Base-by-base conservation (phyloP, 2,797 vertebrate species). In the Mus minutoides region DNA sequence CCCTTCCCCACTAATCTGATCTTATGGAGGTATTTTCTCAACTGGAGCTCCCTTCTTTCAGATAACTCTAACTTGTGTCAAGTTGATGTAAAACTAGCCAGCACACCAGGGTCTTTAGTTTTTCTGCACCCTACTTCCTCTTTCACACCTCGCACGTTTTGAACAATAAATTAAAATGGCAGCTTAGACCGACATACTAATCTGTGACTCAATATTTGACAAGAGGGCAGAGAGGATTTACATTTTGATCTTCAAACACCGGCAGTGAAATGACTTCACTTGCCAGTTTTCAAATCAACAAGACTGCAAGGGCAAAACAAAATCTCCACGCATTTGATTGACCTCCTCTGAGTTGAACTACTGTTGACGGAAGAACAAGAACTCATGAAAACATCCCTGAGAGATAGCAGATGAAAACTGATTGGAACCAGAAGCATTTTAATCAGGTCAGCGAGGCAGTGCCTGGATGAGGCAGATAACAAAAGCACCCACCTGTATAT, bases 201-300 rank as follows among this genome's bases (percentile, higher is more conserved):
- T 92, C 96, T 97, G 67, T 96, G 92, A 96, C 95, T 95, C 97
- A 97, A 92, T 97, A 96, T 96, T 97, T 97, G 93, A 97, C 75
- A 94, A 96, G n/a, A 24, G 84, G 85, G 37, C 88, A 96, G 96
- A 90, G 96, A 92, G 76, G 75, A 96, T 96, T 97, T 97, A 91
- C 88, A 90, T 96, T 79, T 96, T 95, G 93, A 93, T 96, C 93
- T 92, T 90, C 78, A 96, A 92, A 97, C 92, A 90, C 69, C 82
- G 88, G 92, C 94, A 98, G 96, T 56, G 49, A 80, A 98, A 97
- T 97, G 96, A 95, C 91, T 94, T 96, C 89, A 89, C 90, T 87
- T 97, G 96, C 82, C 77, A 64, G 85, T 96, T 92, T 82, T 91
- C 95, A 97, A 98, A 96, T 90, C 67, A 96, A 97, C 96, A 76